phyloP scores from a whole-genome alignment of 2,113 vertebrate genomes.

The Ophiodon elongatus region DNA sequence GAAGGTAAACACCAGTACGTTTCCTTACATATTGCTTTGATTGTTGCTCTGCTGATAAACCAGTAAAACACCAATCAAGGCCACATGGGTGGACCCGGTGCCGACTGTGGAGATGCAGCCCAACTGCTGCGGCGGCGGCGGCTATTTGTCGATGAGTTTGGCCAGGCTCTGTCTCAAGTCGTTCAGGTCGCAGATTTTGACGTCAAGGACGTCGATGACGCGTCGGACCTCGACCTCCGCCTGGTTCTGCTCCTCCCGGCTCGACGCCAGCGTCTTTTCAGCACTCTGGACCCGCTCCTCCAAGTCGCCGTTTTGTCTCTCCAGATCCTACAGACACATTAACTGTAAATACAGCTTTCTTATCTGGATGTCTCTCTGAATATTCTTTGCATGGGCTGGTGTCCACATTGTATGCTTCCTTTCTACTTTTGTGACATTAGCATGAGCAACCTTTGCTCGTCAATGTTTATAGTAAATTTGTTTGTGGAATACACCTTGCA shows the following conservation, averaged over 20 bases:
- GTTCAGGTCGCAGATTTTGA: conserved; percentile 92
- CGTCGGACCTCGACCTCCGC: conserved; percentile 85
- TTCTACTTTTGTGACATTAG: neutral
- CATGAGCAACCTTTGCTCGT: neutral
- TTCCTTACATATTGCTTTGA: conserved; percentile 42
- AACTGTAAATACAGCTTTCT: neutral
- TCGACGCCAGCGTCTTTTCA: conserved; percentile 87
- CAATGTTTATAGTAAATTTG: neutral
- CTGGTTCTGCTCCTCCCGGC: conserved; percentile 82
- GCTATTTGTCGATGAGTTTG: conserved; percentile 88
- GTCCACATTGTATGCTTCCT: neutral
- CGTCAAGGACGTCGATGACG: conserved; percentile 89
- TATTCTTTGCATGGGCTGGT: neutral
- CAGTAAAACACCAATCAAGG: conserved; percentile 39
- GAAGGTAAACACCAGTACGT: conserved; percentile 4
- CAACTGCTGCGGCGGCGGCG: conserved; percentile 13
- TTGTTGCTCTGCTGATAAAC: conserved; percentile 20
- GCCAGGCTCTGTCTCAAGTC: conserved; percentile 91
- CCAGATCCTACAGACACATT: conserved; percentile 86
- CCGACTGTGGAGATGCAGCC: conserved; percentile 68
- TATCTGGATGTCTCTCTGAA: neutral
- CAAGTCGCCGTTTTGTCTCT: conserved; percentile 87
- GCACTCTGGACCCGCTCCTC: conserved; percentile 85
- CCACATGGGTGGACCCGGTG: neutral
- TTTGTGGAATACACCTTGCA: neutral